Evolutionary conservation across 2,888 invertebrate genomes (phyloP).

Genomic region (Dysmachus trigonus): DNA sequence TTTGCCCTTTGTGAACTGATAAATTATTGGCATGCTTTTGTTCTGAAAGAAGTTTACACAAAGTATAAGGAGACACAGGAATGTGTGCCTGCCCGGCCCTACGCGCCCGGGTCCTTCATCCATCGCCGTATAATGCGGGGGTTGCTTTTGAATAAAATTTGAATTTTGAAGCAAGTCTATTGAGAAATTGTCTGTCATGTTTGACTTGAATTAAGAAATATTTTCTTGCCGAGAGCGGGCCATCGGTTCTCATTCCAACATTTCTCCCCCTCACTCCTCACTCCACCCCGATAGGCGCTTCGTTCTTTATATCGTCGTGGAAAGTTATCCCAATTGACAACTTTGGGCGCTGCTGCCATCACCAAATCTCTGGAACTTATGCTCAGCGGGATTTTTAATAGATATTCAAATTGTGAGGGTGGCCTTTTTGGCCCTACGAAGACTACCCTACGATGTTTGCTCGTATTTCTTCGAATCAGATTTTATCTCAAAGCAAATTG

Average conservation of each 20-base stretch:
- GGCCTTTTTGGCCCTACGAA: not conserved
- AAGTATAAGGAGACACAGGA: slow-evolving; percentile 41
- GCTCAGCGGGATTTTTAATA: not conserved
- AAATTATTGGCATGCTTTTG: slow-evolving; percentile 38
- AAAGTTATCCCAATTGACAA: not conserved
- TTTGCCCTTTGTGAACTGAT: slow-evolving; percentile 35
- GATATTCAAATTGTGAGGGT: not conserved
- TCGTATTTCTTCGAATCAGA: not conserved
- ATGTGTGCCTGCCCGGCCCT: slow-evolving; percentile 14
- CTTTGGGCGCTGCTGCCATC: not conserved
- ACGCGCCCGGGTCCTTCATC: not conserved
- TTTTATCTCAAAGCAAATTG: not conserved
- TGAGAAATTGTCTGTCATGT: slow-evolving; percentile 44
- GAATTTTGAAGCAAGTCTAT: slow-evolving; percentile 42
- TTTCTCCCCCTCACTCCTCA: not conserved
- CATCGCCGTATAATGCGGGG: not conserved
- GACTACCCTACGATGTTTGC: not conserved
- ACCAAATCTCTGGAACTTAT: not conserved
- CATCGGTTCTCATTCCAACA: not conserved
- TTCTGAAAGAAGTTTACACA: slow-evolving; percentile 42
- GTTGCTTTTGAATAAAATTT: slow-evolving; percentile 41
- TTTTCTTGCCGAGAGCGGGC: slow-evolving; percentile 9
- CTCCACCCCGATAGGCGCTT: too few relatives aligned
- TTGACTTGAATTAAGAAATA: slow-evolving; percentile 45
- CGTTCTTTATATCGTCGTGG: not conserved